These are phyloP conservation scores for Pteronura brasiliensis DNA, from an alignment of 2,113 vertebrate genomes.

Conservation along the genomic window DNA sequence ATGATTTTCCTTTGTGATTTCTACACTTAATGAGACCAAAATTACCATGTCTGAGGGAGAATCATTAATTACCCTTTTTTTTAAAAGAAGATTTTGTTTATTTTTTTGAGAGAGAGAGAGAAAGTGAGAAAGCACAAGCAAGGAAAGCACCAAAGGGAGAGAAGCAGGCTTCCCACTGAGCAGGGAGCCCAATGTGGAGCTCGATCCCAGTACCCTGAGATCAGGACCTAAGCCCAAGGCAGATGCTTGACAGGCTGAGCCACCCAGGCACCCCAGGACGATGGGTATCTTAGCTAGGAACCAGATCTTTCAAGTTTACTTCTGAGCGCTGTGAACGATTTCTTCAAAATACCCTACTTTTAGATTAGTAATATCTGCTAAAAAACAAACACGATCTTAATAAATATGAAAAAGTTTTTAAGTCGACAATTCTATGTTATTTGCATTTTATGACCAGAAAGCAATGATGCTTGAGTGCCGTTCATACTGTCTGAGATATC, in stretches of 20 bases:
- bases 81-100: too few relatives aligned
- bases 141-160: too few relatives aligned
- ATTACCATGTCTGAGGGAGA: neutral
- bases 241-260: neutral
- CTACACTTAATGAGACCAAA: neutral
- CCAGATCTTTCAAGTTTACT: neutral
- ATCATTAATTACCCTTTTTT: neutral
- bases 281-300: neutral
- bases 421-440: neutral
- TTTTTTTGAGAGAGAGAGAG: too few relatives aligned
- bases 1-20: neutral
- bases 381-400: neutral
- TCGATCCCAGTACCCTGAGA: neutral
- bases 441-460: slow-evolving; percentile 23
- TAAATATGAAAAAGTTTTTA: neutral
- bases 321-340: neutral
- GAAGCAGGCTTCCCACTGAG: neutral
- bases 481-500: neutral
- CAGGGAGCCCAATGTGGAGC: too few relatives aligned
- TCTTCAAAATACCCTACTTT: neutral
- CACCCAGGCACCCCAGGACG: neutral
- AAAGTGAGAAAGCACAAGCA: too few relatives aligned
- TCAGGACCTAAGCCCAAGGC: neutral
- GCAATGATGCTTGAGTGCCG: neutral
- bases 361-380: neutral